Evolutionary conservation across 2,888 invertebrate genomes (phyloP).

Genomic region (Halocaridina rubra): DNA sequence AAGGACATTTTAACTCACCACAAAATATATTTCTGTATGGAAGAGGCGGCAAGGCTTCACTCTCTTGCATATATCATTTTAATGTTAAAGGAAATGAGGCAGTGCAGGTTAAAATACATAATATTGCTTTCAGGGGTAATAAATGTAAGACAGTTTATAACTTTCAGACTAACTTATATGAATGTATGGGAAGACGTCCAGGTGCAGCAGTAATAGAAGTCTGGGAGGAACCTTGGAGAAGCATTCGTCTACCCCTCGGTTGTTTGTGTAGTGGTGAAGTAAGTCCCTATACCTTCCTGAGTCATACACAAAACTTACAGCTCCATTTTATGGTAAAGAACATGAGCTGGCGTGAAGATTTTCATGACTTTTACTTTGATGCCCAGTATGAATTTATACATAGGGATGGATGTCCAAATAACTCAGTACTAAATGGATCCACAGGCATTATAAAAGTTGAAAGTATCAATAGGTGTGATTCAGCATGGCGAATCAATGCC

Average conservation of each 20-base stretch:
- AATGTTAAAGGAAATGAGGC: constrained; percentile 76
- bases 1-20: constrained; percentile 73
- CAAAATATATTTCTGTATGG: constrained; percentile 86
- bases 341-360: constrained; percentile 86
- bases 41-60: constrained; percentile 81
- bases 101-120: constrained; percentile 79
- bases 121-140: constrained; percentile 44
- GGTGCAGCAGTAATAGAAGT: constrained; percentile 66
- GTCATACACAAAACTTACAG: constrained; percentile 79
- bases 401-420: constrained; percentile 69
- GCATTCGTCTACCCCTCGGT: constrained; percentile 78
- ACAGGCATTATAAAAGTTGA: constrained; percentile 72
- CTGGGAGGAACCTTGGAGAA: constrained; percentile 79
- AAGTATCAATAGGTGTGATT: constrained; percentile 74
- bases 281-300: constrained; percentile 76
- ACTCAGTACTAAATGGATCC: constrained; percentile 76
- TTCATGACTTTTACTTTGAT: constrained; percentile 83
- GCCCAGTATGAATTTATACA: constrained; percentile 68
- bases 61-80: constrained; percentile 82
- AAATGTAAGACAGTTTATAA: constrained; percentile 57
- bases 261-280: constrained; percentile 75
- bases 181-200: constrained; percentile 68
- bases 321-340: constrained; percentile 80
- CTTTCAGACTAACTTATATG: constrained; percentile 42
- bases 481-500: constrained; percentile 84